Percentiles rank a stretch among this genome's conserved stretches.
Conservation (phyloP, 2,797 vertebrate species). For the Florisuga fusca region DNA sequence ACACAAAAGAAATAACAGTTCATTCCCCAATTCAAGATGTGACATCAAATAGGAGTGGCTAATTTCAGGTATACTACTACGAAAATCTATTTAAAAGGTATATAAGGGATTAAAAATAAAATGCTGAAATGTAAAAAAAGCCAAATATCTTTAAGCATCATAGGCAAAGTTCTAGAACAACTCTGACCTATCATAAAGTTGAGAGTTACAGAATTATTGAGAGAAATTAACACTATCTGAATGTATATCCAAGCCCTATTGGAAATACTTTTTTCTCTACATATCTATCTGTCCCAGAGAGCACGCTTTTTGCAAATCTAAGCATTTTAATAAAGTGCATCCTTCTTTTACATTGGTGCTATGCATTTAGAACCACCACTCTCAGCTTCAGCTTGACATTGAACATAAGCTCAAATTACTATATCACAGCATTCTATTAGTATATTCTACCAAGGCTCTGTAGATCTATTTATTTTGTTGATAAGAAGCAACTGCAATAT, state of each 20-base stretch:
- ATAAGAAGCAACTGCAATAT: not conserved
- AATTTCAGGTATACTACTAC: not conserved
- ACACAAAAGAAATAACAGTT: not conserved
- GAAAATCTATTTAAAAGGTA: not conserved
- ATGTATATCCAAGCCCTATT: not conserved
- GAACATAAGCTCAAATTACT: not conserved
- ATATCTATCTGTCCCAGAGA: not conserved
- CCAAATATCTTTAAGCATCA: not conserved
- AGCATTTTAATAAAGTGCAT: not conserved
- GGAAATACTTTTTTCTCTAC: not conserved
- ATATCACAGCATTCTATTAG: not conserved
- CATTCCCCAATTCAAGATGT: not conserved
- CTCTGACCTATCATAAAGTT: not conserved
- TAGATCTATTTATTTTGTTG: not conserved
- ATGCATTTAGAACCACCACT: not conserved
- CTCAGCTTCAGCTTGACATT: not conserved
- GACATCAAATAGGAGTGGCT: not conserved
- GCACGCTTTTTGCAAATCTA: not conserved
- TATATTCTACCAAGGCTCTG: not conserved
- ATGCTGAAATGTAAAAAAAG: not conserved
- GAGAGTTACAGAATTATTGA: not conserved
- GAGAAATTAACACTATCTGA: not conserved
- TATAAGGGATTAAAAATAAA: conserved; percentile 42
- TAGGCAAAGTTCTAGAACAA: not conserved
- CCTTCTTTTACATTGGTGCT: not conserved